phyloP scores from a whole-genome alignment of 2,888 invertebrate species.

The Psylliodes chrysocephalus region DNA sequence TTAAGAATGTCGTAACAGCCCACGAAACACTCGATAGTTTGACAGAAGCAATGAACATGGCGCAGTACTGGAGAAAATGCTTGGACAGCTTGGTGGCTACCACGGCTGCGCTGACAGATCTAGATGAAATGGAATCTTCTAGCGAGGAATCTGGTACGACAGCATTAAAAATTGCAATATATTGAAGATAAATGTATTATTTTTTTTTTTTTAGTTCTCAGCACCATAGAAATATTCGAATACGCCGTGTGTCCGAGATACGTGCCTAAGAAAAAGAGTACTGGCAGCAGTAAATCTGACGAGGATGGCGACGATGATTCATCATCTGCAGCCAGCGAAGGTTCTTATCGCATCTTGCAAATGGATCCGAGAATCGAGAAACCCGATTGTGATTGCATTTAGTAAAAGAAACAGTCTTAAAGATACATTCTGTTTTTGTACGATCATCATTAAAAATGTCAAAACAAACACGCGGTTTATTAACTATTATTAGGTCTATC shows the following conservation, averaged over 20 bases:
- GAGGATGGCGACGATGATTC: not conserved
- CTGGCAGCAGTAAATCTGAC: too few relatives aligned
- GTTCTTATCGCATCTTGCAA: constrained; percentile 2
- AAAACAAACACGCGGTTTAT: too few relatives aligned
- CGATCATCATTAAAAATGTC: too few relatives aligned
- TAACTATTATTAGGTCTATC: too few relatives aligned
- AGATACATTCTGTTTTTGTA: too few relatives aligned
- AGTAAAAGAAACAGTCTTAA: not conserved
- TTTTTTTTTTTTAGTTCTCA: not conserved
- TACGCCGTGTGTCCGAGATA: not conserved
- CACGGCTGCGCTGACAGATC: constrained; percentile 49
- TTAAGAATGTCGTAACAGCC: constrained; percentile 56
- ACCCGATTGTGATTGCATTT: constrained; percentile 2
- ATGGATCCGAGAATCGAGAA: constrained; percentile 14
- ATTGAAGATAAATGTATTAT: too few relatives aligned
- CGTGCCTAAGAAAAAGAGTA: not conserved
- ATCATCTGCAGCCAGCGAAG: not conserved
- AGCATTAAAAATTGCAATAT: too few relatives aligned
- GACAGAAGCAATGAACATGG: constrained; percentile 59
- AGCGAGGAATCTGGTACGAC: not conserved
- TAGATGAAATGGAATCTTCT: constrained; percentile 25
- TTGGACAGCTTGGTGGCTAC: constrained; percentile 56
- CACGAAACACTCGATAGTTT: constrained; percentile 57
- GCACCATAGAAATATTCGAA: constrained; percentile 1
- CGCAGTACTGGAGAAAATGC: constrained; percentile 59